A percentile compares a stretch with the other conserved stretches of the same genome.
Evolutionary conservation across 1,140 invertebrate species (phyloP).

Genomic region (Leptopilina boulardi): DNA sequence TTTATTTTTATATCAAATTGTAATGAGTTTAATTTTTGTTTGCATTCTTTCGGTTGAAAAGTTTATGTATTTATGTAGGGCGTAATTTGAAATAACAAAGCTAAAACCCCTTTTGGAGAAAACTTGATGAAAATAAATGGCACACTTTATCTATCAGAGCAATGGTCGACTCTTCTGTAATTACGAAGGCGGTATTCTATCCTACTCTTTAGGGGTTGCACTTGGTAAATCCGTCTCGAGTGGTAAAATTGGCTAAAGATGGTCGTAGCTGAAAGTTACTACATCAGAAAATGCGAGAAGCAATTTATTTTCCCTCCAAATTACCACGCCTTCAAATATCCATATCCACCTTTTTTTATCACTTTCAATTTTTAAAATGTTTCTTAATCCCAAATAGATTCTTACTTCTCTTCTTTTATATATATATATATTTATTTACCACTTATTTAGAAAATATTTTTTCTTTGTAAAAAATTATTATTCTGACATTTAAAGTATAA

Average conservation of each 20-base stretch:
- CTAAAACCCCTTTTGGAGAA: background rate
- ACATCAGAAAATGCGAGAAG: conserved; percentile 28
- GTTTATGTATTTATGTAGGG: background rate
- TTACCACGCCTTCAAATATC: conserved; percentile 39
- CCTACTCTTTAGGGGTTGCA: background rate
- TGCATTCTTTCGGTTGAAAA: background rate
- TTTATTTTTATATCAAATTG: too few species aligned
- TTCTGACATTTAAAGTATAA: background rate
- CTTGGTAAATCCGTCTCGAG: background rate
- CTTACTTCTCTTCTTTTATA: background rate
- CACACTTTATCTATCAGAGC: conserved; percentile 14
- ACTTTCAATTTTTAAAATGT: conserved; percentile 7
- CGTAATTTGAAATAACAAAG: background rate
- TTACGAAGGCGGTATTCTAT: conserved; percentile 29
- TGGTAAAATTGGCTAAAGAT: conserved; percentile 15
- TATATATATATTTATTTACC: too few species aligned
- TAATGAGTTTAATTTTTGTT: background rate
- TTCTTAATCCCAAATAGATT: too few species aligned
- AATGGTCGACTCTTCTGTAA: conserved; percentile 20
- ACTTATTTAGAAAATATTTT: too few species aligned
- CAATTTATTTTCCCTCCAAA: conserved; percentile 39
- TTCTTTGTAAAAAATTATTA: background rate
- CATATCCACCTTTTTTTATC: conserved; percentile 34
- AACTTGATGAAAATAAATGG: conserved; percentile 21
- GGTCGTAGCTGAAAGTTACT: conserved; percentile 35